phyloP scores from a whole-genome alignment of 2,113 vertebrate species.

The Hoplias malabaricus region DNA sequence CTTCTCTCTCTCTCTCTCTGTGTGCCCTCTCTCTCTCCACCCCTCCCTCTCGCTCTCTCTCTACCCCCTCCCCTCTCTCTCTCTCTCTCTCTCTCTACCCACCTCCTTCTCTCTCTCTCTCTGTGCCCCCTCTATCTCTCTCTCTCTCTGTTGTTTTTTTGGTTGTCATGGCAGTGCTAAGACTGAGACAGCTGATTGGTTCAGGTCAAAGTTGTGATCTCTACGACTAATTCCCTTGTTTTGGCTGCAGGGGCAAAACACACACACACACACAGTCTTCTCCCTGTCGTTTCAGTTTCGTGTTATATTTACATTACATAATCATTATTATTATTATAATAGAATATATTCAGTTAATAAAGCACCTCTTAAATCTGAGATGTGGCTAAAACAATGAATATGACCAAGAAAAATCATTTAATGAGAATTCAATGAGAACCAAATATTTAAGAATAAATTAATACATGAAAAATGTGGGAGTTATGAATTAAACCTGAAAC shows the following conservation, averaged over 20 bases:
- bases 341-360: too few relatives aligned
- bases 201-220: neutral
- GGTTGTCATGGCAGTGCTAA: conserved; percentile 30
- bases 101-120: neutral
- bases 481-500: too few relatives aligned
- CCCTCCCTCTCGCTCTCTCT: neutral
- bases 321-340: too few relatives aligned
- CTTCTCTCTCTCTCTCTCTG: neutral
- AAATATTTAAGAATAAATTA: too few relatives aligned
- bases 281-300: neutral
- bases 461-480: too few relatives aligned
- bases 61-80: neutral
- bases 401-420: too few relatives aligned
- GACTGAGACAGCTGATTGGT: conserved; percentile 33
- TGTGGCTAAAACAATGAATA: too few relatives aligned
- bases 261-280: conserved; percentile 18
- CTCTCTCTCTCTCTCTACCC: too few relatives aligned
- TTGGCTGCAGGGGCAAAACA: neutral
- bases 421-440: too few relatives aligned
- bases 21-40: neutral
- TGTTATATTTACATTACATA: neutral
- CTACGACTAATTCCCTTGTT: neutral
- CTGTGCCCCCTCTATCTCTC: too few relatives aligned
- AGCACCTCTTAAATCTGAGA: too few relatives aligned
- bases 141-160: conserved; percentile 3